Evolutionary conservation across 2,888 invertebrate species (phyloP), one percentile per base, ranked within the genome.

Genomic region (Limnephilus auricula): DNA sequence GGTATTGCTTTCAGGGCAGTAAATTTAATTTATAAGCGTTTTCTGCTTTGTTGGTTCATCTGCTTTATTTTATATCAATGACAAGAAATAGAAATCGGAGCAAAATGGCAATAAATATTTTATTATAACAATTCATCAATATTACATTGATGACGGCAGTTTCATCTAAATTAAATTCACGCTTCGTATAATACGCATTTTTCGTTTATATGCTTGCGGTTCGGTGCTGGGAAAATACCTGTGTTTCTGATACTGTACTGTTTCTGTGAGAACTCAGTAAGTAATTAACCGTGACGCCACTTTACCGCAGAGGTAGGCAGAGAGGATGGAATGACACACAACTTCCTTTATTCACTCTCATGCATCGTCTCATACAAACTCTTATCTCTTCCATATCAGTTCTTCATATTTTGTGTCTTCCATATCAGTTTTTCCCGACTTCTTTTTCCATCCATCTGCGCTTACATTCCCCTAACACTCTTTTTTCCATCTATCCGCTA

Each of bases 141-240:
- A n/a, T 9, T 65, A 65, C 65, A 9, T 65, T 65, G n/a, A 65
- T 65, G 65, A 65, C n/a, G 65, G n/a, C 10, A 65, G 25, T 65
- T 65, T 65, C 65, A 65, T 65, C 65, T 65, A n/a, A 65, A 65
- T 65, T 65, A 65, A 65, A 65, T 65, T 65, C 65, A 65, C 65
- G 65, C 65, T 65, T 65, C 65, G 6, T 65, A n/a, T 65, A 65
- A 65, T 65, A 65, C 65, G 65, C 65, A 65, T 25, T 65, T 65
- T 65, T 65, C 65, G 25, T 65, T 65, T 25, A 65, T 65, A 65
- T 65, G 65, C 65, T n/a, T 65, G 65, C 25, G 65, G 65, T 65
- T 65, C 25, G 9, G 25, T 25, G 65, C 65, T 65, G 65, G 65
- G 65, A 65, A n/a, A n/a, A 65, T 25, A n/a, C 25, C 65, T 9